Conservation (phyloP, 1,140 invertebrate genomes). For the Lepidurus packardi region DNA sequence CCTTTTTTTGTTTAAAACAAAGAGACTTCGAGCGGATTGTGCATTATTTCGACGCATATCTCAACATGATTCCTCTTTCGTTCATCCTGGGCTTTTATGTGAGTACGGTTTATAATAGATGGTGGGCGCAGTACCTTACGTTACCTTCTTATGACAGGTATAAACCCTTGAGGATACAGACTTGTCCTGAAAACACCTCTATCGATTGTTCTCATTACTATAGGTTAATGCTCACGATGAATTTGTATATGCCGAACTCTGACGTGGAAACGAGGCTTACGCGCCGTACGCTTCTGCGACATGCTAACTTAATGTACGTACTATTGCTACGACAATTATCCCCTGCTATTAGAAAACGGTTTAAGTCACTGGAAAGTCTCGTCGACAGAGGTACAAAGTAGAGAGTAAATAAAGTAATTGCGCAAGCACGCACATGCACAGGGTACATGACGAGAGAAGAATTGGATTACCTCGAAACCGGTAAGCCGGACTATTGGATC, state of each 20-base stretch:
- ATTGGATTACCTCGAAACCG: constrained; percentile 55
- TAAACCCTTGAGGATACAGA: background rate
- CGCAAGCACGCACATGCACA: constrained; percentile 37
- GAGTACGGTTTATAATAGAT: constrained; percentile 51
- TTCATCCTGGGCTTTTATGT: constrained; percentile 91
- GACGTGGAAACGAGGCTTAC: constrained; percentile 26
- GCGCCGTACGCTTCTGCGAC: background rate
- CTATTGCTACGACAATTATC: constrained; percentile 25
- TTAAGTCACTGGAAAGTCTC: background rate
- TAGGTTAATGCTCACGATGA: constrained; percentile 26
- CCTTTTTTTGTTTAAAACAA: constrained; percentile 36
- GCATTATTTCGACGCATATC: constrained; percentile 69
- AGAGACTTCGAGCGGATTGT: constrained; percentile 68
- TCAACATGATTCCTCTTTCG: constrained; percentile 71
- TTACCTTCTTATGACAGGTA: background rate
- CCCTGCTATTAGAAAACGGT: background rate
- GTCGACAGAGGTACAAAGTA: constrained; percentile 6
- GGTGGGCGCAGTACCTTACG: constrained; percentile 8
- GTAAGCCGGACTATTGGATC: constrained; percentile 54
- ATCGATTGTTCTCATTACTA: background rate
- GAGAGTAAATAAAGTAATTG: background rate
- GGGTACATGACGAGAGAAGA: constrained; percentile 59
- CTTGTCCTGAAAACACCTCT: constrained; percentile 25
- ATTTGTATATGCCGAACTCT: constrained; percentile 14
- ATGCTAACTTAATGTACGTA: constrained; percentile 21